Evolutionary conservation across 2,888 invertebrate species (phyloP), one percentile per base, ranked within the genome.

Genomic region (Hofmannophila pseudospretella): DNA sequence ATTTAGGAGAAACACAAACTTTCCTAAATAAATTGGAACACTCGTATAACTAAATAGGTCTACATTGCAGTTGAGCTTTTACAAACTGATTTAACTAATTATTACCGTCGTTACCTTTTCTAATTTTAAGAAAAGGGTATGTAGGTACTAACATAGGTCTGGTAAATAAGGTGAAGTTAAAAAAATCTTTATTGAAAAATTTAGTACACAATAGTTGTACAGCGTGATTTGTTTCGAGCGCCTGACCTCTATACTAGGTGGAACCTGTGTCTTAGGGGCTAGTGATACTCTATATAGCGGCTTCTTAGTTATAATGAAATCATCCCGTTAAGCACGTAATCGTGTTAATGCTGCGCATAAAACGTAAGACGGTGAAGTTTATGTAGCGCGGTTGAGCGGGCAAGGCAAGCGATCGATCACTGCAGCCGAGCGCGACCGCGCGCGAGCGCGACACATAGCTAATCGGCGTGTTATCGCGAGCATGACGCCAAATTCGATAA

Each of bases 331-430:
- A 47, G 41, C 44, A 33, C 36, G 32, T 43, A 39, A 41, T 41
- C 41, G 39, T 35, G 41, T 42, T 46, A 49, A 50, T 49, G 45
- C 44, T 45, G 32, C 42, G 50, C 46, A 49, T 52, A 51, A 47
- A 52, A 44, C 50, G 45, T 45, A 45, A 49, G 46, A 47, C 34
- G 45, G 42, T 42, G 51, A 41, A 40, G 46, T 51, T 43, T 42
- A 45, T 42, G 42, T 33, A 41, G 38, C 39, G 39, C 41, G 48
- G 47, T 48, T 44, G 49, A 42, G 45, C 39, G 40, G 33, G 32
- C 38, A n/a, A n/a, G n/a, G n/a, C 53, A 49, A 41, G 46, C 52
- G 57, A 71, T 71, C 67, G 63, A 75, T 74, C 66, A 66, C 49
- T 45, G 32, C 12, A 22, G 4, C 13, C 39, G 39, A 10, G 33